Conservation (phyloP, 2,888 invertebrate species). For the Tachina lurida region DNA sequence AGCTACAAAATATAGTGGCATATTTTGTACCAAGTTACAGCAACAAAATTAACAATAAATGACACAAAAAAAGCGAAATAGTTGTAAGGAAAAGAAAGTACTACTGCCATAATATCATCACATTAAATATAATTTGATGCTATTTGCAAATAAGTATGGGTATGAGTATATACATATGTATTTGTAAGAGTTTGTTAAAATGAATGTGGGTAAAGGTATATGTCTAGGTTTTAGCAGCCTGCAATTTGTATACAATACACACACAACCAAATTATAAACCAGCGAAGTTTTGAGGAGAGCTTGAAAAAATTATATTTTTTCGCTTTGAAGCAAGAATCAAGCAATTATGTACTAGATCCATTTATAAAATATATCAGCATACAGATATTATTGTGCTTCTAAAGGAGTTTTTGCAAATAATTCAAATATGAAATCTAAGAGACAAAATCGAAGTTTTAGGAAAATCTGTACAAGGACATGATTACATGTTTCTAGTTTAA, state of each 20-base stretch:
- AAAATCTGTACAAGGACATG: too few species aligned
- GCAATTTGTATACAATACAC: background rate
- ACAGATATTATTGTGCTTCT: too few species aligned
- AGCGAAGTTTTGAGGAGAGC: background rate
- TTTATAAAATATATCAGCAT: too few species aligned
- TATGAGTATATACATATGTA: background rate
- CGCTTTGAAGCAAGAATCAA: too few species aligned
- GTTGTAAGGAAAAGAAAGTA: slow-evolving; percentile 34
- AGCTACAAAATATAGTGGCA: slow-evolving; percentile 22
- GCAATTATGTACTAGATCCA: too few species aligned
- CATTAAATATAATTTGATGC: slow-evolving; percentile 67
- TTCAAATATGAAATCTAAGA: too few species aligned
- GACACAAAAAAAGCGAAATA: slow-evolving; percentile 24
- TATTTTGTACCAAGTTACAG: slow-evolving; percentile 2
- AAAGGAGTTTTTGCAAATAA: too few species aligned
- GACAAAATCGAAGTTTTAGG: too few species aligned
- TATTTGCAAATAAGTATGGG: slow-evolving; percentile 41
- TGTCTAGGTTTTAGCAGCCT: background rate
- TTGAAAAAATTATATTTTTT: background rate
- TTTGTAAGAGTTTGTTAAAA: background rate
- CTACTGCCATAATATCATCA: slow-evolving; percentile 57
- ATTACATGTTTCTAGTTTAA: too few species aligned
- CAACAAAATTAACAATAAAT: slow-evolving; percentile 39
- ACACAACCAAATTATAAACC: slow-evolving; percentile 9
- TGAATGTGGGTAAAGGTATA: background rate